Evolutionary conservation across 2,113 vertebrate species (phyloP).

Genomic region (Brachionichthys hirsutus): DNA sequence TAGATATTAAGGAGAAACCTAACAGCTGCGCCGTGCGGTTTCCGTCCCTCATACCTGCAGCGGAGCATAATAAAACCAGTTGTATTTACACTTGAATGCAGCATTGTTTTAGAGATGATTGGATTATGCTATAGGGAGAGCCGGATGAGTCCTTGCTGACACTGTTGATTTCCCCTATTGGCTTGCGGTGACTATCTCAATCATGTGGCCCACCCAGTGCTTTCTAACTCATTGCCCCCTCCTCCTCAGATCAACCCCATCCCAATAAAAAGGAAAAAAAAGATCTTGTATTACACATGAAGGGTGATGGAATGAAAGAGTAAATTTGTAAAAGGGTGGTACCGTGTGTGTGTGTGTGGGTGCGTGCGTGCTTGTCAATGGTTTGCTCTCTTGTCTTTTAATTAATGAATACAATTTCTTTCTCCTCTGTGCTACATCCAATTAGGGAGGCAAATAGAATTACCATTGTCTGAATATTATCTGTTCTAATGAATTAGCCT

Average conservation of each 20-base stretch:
- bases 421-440: conserved; percentile 71
- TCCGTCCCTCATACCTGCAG: conserved; percentile 78
- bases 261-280: conserved; percentile 48
- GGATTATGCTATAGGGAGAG: conserved; percentile 70
- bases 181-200: conserved; percentile 64
- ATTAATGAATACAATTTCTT: conserved; percentile 74
- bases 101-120: conserved; percentile 72
- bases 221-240: conserved; percentile 39
- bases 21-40: neutral
- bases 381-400: conserved; percentile 69
- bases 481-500: conserved; percentile 75
- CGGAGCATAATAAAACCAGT: conserved; percentile 77
- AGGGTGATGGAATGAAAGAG: conserved; percentile 39
- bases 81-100: conserved; percentile 92
- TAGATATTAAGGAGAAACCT: too few species aligned
- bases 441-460: conserved; percentile 74
- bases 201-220: conserved; percentile 59
- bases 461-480: conserved; percentile 75
- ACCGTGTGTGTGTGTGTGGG: conserved; percentile 36
- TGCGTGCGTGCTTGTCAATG: conserved; percentile 45
- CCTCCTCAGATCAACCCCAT: conserved; percentile 48
- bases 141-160: conserved; percentile 68
- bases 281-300: conserved; percentile 42
- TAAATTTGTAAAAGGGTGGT: conserved; percentile 37
- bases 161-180: conserved; percentile 68